Percentiles rank a stretch among this genome's conserved stretches.
Evolutionary conservation across 2,113 vertebrate genomes (phyloP).

Genomic region (Morone chrysops): DNA sequence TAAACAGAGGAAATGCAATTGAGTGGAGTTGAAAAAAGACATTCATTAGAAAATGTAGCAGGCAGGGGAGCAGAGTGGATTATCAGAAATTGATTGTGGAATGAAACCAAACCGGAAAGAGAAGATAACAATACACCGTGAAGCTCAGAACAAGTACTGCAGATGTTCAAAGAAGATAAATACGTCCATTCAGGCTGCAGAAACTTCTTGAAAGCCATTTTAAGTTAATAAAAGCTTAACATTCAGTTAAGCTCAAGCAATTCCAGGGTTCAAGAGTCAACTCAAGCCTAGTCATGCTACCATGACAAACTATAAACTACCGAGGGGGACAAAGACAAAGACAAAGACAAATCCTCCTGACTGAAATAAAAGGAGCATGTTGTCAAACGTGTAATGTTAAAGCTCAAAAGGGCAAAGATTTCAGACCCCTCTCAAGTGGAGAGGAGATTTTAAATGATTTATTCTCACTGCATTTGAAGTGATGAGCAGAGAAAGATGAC

Average conservation of each 20-base stretch:
- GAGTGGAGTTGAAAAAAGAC: not conserved
- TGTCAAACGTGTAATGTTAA: not conserved
- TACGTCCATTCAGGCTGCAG: not conserved
- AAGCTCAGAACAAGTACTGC: not conserved
- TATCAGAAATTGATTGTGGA: not conserved
- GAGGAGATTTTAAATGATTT: not conserved
- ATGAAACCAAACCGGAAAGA: not conserved
- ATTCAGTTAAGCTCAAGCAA: no score
- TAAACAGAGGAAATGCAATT: constrained; percentile 8
- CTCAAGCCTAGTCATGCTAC: not conserved
- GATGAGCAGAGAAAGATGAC: not conserved
- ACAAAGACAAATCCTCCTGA: not conserved
- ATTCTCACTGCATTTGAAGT: not conserved
- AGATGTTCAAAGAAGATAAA: not conserved
- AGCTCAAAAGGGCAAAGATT: not conserved
- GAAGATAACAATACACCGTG: not conserved
- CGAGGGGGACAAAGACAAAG: not conserved
- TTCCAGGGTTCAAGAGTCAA: no score
- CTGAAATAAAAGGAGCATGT: not conserved
- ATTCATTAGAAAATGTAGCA: not conserved
- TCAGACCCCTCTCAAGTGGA: not conserved
- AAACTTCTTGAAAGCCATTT: no score
- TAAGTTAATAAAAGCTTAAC: no score
- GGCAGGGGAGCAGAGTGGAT: not conserved
- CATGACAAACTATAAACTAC: not conserved